Evolutionary conservation across 1,140 invertebrate species (phyloP).

Genomic region (Chrysomallon squamiferum): DNA sequence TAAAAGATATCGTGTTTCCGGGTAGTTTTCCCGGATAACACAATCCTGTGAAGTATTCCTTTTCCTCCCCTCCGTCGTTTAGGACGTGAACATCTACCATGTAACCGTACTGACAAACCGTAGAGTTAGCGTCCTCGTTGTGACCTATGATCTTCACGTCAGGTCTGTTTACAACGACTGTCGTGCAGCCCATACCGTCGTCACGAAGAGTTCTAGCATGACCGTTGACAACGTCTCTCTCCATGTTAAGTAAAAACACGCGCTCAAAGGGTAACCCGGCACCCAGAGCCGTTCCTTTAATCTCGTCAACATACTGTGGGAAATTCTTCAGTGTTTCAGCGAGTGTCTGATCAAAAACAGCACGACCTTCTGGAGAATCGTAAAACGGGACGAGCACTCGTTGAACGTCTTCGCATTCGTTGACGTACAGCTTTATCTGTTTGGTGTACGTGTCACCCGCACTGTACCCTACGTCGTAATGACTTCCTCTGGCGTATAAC

Average conservation of each 20-base stretch:
- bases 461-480: conserved; percentile 20
- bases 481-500: conserved; percentile 7
- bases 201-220: not conserved
- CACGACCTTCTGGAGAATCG: conserved; percentile 7
- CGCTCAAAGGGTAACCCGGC: conserved; percentile 13
- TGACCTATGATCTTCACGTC: conserved; percentile 14
- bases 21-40: conserved; percentile 14
- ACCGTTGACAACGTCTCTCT: not conserved
- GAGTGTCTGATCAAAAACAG: conserved; percentile 11
- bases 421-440: conserved; percentile 10
- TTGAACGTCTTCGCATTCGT: conserved; percentile 9
- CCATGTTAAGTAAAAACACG: conserved; percentile 14
- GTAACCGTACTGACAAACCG: conserved; percentile 8
- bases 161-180: conserved; percentile 7
- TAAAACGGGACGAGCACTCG: conserved; percentile 13
- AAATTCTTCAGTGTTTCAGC: conserved; percentile 8
- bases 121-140: conserved; percentile 16
- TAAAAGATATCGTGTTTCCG: conserved; percentile 4
- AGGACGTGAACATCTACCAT: conserved; percentile 8
- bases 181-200: conserved; percentile 11
- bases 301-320: conserved; percentile 19
- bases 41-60: conserved; percentile 13
- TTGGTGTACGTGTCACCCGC: conserved; percentile 9
- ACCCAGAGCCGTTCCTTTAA: conserved; percentile 11
- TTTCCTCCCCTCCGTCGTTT: not conserved